These are phyloP conservation scores for Morpho achilles DNA, from an alignment of 2,888 invertebrate genomes.

Conservation along the genomic window DNA sequence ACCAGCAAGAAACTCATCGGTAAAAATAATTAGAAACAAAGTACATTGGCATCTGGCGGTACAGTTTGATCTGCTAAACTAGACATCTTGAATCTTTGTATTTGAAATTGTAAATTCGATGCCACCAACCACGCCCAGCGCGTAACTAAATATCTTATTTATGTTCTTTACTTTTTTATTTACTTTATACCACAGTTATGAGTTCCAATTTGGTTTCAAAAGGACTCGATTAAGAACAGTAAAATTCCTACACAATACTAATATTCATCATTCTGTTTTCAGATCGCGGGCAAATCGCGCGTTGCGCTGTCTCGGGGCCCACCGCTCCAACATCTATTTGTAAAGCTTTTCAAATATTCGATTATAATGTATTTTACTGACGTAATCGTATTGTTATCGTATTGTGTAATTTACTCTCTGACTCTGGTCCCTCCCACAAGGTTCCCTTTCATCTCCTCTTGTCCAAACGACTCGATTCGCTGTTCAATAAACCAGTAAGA, in stretches of 20 bases:
- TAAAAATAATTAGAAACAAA: too few relatives aligned
- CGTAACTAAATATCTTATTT: too few relatives aligned
- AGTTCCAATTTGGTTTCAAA: too few relatives aligned
- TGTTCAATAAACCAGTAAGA: slow-evolving; percentile 22
- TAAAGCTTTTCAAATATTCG: slow-evolving; percentile 37
- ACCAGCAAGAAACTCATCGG: too few relatives aligned
- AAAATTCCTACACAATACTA: background rate
- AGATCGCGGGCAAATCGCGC: slow-evolving; percentile 42
- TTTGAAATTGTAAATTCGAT: too few relatives aligned
- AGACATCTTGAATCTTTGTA: too few relatives aligned
- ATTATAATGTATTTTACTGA: slow-evolving; percentile 36
- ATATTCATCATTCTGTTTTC: slow-evolving; percentile 27
- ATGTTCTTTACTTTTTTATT: too few relatives aligned
- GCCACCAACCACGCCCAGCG: too few relatives aligned
- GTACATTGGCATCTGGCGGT: too few relatives aligned
- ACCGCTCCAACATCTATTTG: slow-evolving; percentile 33
- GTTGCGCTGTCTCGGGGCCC: slow-evolving; percentile 36
- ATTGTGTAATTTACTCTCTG: slow-evolving; percentile 29
- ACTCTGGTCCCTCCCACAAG: slow-evolving; percentile 25
- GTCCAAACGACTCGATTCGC: slow-evolving; percentile 28
- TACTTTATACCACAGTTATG: too few relatives aligned
- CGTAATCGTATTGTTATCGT: slow-evolving; percentile 31
- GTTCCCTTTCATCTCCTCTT: slow-evolving; percentile 7
- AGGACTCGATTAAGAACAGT: too few relatives aligned
- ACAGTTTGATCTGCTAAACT: too few relatives aligned